phyloP scores from a whole-genome alignment of 2,797 vertebrate species.

The Anableps anableps region DNA sequence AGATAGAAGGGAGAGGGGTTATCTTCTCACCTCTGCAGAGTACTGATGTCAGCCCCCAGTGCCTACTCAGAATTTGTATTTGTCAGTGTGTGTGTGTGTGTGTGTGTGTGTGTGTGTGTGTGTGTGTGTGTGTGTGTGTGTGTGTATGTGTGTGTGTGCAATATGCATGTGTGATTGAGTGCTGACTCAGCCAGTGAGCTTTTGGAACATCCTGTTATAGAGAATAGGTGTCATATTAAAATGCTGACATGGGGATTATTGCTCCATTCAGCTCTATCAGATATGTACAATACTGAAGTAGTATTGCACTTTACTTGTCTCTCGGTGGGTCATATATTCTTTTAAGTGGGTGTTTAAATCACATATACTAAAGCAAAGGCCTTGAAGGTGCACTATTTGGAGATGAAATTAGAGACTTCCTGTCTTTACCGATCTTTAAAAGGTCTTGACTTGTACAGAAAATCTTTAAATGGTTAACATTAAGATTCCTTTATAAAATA shows the following conservation, averaged over 20 bases:
- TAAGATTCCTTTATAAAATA: background rate
- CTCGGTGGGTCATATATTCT: constrained; percentile 48
- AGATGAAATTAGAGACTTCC: constrained; percentile 33
- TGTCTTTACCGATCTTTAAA: constrained; percentile 21
- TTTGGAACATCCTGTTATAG: constrained; percentile 35
- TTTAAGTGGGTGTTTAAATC: constrained; percentile 63
- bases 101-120: constrained; percentile 4
- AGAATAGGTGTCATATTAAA: constrained; percentile 58
- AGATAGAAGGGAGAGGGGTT: constrained; percentile 38
- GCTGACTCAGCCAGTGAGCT: constrained; percentile 60
- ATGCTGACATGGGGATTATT: constrained; percentile 68
- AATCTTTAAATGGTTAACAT: background rate
- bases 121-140: constrained; percentile 7
- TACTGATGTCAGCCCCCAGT: constrained; percentile 37
- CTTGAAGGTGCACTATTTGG: constrained; percentile 51
- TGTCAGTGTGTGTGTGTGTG: constrained; percentile 20
- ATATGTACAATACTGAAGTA: constrained; percentile 59
- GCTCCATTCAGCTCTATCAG: constrained; percentile 63
- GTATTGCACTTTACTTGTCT: constrained; percentile 44
- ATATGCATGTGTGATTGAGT: constrained; percentile 24
- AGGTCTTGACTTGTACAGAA: constrained; percentile 7
- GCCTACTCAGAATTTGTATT: constrained; percentile 25
- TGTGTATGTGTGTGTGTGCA: constrained; percentile 9
- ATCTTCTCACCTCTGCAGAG: constrained; percentile 44
- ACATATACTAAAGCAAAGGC: constrained; percentile 41